These are phyloP conservation scores for Myxocyprinus asiaticus DNA, from an alignment of 2,113 vertebrate species.

Conservation along the genomic window DNA sequence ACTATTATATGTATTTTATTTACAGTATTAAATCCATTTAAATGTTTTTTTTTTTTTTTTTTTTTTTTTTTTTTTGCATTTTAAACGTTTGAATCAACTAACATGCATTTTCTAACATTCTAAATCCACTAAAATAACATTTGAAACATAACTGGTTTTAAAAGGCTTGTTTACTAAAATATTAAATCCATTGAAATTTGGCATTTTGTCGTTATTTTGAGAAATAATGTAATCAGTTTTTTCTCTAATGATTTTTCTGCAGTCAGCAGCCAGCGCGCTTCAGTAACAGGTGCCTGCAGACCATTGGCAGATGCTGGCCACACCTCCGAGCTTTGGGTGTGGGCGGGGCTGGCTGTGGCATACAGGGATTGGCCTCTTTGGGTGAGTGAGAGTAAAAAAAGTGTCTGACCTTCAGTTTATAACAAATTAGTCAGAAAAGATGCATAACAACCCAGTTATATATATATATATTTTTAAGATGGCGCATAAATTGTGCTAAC, in stretches of 20 bases:
- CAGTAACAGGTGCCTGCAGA: constrained; percentile 98
- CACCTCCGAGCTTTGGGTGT: constrained; percentile 93
- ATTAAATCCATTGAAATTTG: too few species aligned
- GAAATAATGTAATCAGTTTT: neutral
- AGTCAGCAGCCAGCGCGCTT: constrained; percentile 96
- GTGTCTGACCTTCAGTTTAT: neutral
- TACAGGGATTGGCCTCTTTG: constrained; percentile 91
- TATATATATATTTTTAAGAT: too few species aligned
- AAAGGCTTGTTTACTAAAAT: too few species aligned
- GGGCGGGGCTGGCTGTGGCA: constrained; percentile 92
- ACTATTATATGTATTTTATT: neutral
- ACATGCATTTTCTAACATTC: too few species aligned
- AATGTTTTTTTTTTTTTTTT: neutral
- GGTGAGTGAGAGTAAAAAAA: constrained; percentile 70
- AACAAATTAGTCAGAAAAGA: neutral
- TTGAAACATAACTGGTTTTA: too few species aligned
- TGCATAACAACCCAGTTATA: too few species aligned
- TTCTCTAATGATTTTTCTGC: constrained; percentile 39
- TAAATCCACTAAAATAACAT: too few species aligned
- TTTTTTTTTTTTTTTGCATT: too few species aligned
- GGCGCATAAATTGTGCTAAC: too few species aligned
- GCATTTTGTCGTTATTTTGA: too few species aligned
- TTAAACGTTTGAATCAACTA: too few species aligned
- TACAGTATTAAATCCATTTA: neutral
- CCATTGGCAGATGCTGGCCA: constrained; percentile 96